Conservation (phyloP, 1,140 invertebrate species). For the Drosophila aff. region DNA sequence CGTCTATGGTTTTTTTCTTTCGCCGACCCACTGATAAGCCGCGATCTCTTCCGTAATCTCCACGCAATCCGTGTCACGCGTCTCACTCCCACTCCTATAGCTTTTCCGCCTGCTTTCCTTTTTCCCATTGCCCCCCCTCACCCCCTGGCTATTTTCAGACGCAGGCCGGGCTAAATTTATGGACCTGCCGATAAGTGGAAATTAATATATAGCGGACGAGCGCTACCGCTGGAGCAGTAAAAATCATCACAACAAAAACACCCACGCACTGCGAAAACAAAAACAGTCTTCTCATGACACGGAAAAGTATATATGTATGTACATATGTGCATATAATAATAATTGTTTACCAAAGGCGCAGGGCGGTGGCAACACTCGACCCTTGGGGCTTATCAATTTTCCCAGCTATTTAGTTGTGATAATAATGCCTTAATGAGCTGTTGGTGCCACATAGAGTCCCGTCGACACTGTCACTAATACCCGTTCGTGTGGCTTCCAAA, state of each 20-base stretch:
- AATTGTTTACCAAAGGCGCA: slow-evolving; percentile 47
- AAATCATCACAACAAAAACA: slow-evolving; percentile 59
- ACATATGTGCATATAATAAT: slow-evolving; percentile 15
- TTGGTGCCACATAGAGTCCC: slow-evolving; percentile 32
- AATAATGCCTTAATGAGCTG: slow-evolving; percentile 71
- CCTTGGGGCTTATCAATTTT: slow-evolving; percentile 68
- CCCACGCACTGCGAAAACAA: slow-evolving; percentile 65
- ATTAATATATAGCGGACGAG: slow-evolving; percentile 47
- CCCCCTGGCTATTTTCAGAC: slow-evolving; percentile 52
- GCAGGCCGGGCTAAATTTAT: slow-evolving; percentile 50
- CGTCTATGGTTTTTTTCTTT: not conserved
- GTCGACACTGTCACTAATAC: slow-evolving; percentile 42
- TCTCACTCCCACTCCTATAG: slow-evolving; percentile 18
- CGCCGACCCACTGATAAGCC: slow-evolving; percentile 40
- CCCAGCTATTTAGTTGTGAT: slow-evolving; percentile 63
- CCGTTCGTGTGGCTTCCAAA: slow-evolving; percentile 30
- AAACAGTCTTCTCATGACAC: slow-evolving; percentile 64
- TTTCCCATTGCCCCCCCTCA: slow-evolving; percentile 4
- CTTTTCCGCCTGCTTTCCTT: slow-evolving; percentile 19
- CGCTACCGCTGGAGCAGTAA: slow-evolving; percentile 42
- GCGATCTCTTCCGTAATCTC: slow-evolving; percentile 44
- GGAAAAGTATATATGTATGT: slow-evolving; percentile 6
- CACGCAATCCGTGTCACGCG: slow-evolving; percentile 47
- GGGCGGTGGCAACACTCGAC: slow-evolving; percentile 42
- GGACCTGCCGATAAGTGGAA: slow-evolving; percentile 50